Base-by-base conservation (phyloP, 1,140 invertebrate species). In the Philopotamus ludificatus region DNA sequence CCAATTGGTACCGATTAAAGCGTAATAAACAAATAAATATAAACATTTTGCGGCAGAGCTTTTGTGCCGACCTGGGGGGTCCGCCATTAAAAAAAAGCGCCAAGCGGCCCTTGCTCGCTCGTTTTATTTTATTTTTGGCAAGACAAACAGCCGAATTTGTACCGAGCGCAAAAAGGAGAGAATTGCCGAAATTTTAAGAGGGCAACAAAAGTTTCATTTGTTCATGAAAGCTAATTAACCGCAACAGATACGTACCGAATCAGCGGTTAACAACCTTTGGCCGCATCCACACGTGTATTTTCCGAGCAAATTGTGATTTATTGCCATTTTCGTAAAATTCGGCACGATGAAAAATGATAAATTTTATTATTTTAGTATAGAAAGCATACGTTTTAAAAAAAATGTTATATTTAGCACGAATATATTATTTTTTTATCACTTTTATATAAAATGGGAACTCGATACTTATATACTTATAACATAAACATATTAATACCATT, bases 1-100 rank as follows among this genome's bases (percentile, higher is more conserved):
- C 8, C 55, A 26, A 57, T 57, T 57, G 21, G 12, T 3, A 58
- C 12, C 23, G 9, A 45, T 58, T 45, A 45, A 45, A 25, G 55
- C 41, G 15, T 44, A 12, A 42, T 22, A 20, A 28, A 34, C 55
- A 45, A 58, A 58, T 45, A 58, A 58, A 58, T 44, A 58, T 28
- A 23, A 58, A 25, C 55, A 39, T 55, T 44, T 55, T 55, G 26
- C 53, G 53, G 53, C 3, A 55, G 34, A 16, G 53, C 28, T 55
- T 51, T 55, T 26, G 21, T 16, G 2, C 9, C 47, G 2, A 12
- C 23, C 50, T 18, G 2, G 50, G 15, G 12, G 21, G 15, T 22
- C 28, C 42, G 39, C 55, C 3, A 34, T 58, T 21, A 44, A 58
- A 58, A 20, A 16, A 34, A 12, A n/a, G 28, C 23, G 26, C 18